phyloP scores from a whole-genome alignment of 1,140 invertebrate genomes.

The Antheraea mylitta region DNA sequence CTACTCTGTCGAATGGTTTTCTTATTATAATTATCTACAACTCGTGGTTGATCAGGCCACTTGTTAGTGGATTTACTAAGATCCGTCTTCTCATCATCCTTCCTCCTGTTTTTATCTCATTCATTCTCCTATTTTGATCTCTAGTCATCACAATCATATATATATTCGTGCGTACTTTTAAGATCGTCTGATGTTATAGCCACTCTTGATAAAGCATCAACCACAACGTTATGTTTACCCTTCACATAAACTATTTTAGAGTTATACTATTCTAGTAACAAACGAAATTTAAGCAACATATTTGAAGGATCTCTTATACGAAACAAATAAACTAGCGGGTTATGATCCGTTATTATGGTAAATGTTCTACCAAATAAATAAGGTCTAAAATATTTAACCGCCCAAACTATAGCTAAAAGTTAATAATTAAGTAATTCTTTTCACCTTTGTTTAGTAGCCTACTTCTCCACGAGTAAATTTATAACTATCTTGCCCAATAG shows the following conservation, averaged over 20 bases:
- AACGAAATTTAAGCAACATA: too few relatives aligned
- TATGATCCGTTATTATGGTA: too few relatives aligned
- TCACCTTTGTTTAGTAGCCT: too few relatives aligned
- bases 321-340: conserved; percentile 16
- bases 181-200: conserved; percentile 22
- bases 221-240: conserved; percentile 20
- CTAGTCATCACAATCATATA: conserved; percentile 17
- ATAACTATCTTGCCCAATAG: too few relatives aligned
- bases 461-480: too few relatives aligned
- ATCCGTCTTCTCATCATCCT: background rate
- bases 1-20: conserved; percentile 12
- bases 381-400: too few relatives aligned
- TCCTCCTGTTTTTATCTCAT: conserved; percentile 9
- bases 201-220: conserved; percentile 27
- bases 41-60: conserved; percentile 12
- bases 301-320: conserved; percentile 3
- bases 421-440: too few relatives aligned
- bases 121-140: conserved; percentile 13
- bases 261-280: too few relatives aligned
- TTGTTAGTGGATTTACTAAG: conserved; percentile 12
- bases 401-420: too few relatives aligned
- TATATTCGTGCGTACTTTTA: conserved; percentile 15
- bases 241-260: too few relatives aligned
- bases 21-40: conserved; percentile 23
- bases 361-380: conserved; percentile 2